These are phyloP conservation scores for Empis livida DNA, from an alignment of 2,888 invertebrate genomes.

Conservation along the genomic window DNA sequence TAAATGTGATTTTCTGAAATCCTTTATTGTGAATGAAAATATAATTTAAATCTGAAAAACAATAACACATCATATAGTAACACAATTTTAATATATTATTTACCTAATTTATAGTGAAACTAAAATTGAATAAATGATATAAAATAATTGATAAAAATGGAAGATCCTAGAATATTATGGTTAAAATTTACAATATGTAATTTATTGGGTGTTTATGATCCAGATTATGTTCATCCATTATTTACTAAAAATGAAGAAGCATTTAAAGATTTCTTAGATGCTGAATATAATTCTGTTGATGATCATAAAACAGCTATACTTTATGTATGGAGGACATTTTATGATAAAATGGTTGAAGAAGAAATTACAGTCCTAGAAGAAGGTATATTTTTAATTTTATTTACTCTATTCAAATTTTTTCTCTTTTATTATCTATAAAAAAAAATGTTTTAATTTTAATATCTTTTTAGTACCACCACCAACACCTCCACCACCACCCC, in stretches of 20 bases:
- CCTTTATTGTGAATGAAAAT: too few relatives aligned
- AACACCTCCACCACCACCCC: slow-evolving; percentile 36
- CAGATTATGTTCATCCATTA: slow-evolving; percentile 24
- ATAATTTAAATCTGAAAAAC: too few relatives aligned
- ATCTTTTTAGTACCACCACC: slow-evolving; percentile 31
- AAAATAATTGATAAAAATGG: slow-evolving; percentile 13
- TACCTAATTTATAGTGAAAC: background rate
- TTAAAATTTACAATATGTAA: slow-evolving; percentile 46
- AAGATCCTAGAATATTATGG: slow-evolving; percentile 54
- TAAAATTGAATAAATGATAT: background rate
- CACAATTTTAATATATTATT: background rate
- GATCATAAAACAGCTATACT: slow-evolving; percentile 46
- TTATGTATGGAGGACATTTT: slow-evolving; percentile 54
- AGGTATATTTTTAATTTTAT: too few relatives aligned
- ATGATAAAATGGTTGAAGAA: slow-evolving; percentile 59
- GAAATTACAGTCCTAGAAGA: slow-evolving; percentile 60
- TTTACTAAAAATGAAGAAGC: slow-evolving; percentile 39
- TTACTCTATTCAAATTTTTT: too few relatives aligned
- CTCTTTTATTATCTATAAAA: too few relatives aligned
- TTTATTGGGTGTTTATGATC: slow-evolving; percentile 29
- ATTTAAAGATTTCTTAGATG: slow-evolving; percentile 41
- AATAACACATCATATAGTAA: too few relatives aligned
- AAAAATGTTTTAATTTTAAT: background rate
- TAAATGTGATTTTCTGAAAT: too few relatives aligned
- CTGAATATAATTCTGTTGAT: slow-evolving; percentile 37